phyloP scores from a whole-genome alignment of 1,140 invertebrate genomes.

The Apis dorsata region DNA sequence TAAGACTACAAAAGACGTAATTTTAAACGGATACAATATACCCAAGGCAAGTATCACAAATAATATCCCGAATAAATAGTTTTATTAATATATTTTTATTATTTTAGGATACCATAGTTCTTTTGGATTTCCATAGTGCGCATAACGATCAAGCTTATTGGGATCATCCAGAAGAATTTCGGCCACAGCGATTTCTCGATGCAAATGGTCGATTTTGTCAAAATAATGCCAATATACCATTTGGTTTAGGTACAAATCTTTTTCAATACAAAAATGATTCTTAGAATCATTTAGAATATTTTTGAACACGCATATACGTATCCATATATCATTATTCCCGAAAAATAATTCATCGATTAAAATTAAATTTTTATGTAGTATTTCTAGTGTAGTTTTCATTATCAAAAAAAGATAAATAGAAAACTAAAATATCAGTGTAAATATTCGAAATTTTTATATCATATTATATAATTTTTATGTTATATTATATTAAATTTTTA shows the following conservation, averaged over 20 bases:
- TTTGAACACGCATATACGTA: background rate
- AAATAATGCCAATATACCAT: conserved; percentile 84
- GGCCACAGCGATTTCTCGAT: conserved; percentile 87
- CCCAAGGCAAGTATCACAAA: conserved; percentile 81
- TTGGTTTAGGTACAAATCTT: conserved; percentile 83
- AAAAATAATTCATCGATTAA: background rate
- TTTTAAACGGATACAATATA: conserved; percentile 82
- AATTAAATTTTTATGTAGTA: background rate
- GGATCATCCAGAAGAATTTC: conserved; percentile 85
- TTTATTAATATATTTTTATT: background rate
- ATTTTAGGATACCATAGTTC: conserved; percentile 83
- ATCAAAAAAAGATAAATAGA: background rate
- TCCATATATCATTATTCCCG: background rate
- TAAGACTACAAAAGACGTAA: conserved; percentile 80
- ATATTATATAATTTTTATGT: too few relatives aligned
- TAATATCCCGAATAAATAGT: background rate
- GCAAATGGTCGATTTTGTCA: conserved; percentile 81
- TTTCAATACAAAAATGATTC: background rate
- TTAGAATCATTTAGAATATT: background rate
- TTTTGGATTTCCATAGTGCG: conserved; percentile 85
- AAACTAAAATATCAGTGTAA: background rate
- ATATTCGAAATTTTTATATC: background rate
- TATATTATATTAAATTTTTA: too few relatives aligned
- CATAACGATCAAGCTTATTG: conserved; percentile 85
- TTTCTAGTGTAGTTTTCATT: too few relatives aligned